These are phyloP conservation scores for mouse (Mus musculus) DNA, from an alignment of 2,113 vertebrate genomes.

Conservation along the genomic window DNA sequence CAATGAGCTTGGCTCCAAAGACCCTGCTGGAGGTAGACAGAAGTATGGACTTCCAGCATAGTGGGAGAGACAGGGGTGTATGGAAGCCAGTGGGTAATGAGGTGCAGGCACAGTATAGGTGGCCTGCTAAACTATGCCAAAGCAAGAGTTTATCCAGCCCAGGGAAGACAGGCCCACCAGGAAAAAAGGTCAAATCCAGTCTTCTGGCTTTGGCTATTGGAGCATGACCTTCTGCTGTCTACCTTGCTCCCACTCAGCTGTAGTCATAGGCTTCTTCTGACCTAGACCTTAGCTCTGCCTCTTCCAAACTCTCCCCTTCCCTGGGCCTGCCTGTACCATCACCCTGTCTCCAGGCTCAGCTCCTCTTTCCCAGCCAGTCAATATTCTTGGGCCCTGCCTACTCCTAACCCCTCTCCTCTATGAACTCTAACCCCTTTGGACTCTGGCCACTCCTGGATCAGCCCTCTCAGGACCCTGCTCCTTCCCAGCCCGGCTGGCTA, in stretches of 20 bases:
- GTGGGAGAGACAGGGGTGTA: neutral
- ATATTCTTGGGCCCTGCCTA: neutral
- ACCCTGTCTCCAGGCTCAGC: neutral
- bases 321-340: neutral
- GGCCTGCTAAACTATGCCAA: neutral
- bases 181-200: no score
- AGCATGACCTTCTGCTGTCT: neutral
- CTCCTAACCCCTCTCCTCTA: neutral
- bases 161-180: neutral
- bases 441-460: neutral
- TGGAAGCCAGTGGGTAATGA: neutral
- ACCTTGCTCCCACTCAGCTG: rapidly evolving
- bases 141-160: neutral
- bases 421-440: neutral
- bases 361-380: neutral
- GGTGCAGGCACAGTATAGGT: neutral
- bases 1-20: neutral
- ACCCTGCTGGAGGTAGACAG: no score
- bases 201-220: neutral
- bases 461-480: neutral
- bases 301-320: neutral
- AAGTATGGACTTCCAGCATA: neutral
- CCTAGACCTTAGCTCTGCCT: neutral
- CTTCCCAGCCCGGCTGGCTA: neutral
- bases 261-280: no score